Conservation (phyloP, 23 tunicate genomes). For the Ciona savignyi region DNA sequence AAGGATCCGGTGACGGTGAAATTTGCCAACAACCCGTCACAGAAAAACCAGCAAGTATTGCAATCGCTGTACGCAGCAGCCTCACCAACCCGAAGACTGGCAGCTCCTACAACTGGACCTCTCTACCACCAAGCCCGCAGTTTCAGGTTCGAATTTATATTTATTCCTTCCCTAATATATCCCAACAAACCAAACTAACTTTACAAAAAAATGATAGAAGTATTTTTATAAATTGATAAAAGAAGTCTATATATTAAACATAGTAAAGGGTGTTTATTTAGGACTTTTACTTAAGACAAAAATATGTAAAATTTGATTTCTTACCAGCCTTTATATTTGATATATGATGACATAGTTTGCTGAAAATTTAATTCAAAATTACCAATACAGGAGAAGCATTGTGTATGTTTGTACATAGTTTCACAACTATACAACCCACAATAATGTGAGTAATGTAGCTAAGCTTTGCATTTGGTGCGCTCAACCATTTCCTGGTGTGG, state of each 20-base stretch:
- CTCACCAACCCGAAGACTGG: constrained; percentile 44
- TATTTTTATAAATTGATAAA: no score
- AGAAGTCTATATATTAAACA: no score
- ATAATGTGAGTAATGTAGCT: neutral
- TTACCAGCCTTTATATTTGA: no score
- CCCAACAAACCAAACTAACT: no score
- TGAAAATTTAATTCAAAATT: no score
- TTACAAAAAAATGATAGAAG: no score
- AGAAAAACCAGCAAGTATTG: constrained; percentile 81
- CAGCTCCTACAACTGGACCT: constrained; percentile 51
- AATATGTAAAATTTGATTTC: no score
- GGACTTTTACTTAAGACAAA: no score
- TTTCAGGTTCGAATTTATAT: constrained; percentile 47
- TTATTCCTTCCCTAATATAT: no score
- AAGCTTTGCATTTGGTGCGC: neutral
- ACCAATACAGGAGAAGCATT: neutral
- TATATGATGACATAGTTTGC: no score
- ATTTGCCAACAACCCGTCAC: constrained; percentile 93
- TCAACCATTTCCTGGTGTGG: no score
- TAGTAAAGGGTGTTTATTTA: no score
- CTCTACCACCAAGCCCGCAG: constrained; percentile 70
- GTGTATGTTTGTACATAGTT: neutral
- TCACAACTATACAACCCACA: neutral
- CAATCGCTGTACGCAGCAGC: constrained; percentile 88
- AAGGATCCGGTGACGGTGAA: constrained; percentile 88